Conservation (phyloP, 2,888 invertebrate species). For the Drosophila melanosoma region DNA sequence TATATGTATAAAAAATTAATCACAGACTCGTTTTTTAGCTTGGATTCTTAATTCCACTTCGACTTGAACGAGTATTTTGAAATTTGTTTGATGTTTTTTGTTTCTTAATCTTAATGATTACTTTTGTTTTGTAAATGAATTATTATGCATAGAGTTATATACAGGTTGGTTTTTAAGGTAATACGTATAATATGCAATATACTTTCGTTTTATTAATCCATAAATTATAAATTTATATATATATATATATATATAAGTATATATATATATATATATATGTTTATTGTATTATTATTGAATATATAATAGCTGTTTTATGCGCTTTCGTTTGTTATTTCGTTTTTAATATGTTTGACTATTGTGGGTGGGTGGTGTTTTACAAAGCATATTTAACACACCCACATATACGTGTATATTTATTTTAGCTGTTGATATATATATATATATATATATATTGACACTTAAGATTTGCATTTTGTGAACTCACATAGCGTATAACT, state of each 20-base stretch:
- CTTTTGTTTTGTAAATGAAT: slow-evolving; percentile 27
- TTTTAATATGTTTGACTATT: slow-evolving; percentile 18
- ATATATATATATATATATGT: slow-evolving; percentile 36
- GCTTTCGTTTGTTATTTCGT: slow-evolving; percentile 4
- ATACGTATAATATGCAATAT: slow-evolving; percentile 50
- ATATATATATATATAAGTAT: slow-evolving; percentile 6
- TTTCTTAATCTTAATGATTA: slow-evolving; percentile 5
- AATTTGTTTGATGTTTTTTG: slow-evolving; percentile 16
- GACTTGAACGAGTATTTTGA: slow-evolving; percentile 27
- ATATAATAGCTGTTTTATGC: slow-evolving; percentile 34
- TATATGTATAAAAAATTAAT: slow-evolving; percentile 63
- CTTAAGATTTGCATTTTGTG: slow-evolving; percentile 17
- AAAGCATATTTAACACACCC: slow-evolving; percentile 11
- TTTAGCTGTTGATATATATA: background rate
- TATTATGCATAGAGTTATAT: slow-evolving; percentile 38
- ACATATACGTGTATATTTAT: slow-evolving; percentile 11
- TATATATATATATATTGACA: slow-evolving; percentile 13
- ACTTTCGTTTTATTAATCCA: slow-evolving; percentile 63
- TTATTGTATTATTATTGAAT: slow-evolving; percentile 30
- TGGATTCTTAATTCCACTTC: slow-evolving; percentile 36
- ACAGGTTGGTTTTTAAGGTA: slow-evolving; percentile 37
- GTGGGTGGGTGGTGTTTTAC: slow-evolving; percentile 10
- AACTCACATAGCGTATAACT: background rate
- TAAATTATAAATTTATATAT: slow-evolving; percentile 42
- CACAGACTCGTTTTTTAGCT: slow-evolving; percentile 67